Evolutionary conservation across 2,113 vertebrate genomes (phyloP).

Genomic region (Cyprinodon tularosa): DNA sequence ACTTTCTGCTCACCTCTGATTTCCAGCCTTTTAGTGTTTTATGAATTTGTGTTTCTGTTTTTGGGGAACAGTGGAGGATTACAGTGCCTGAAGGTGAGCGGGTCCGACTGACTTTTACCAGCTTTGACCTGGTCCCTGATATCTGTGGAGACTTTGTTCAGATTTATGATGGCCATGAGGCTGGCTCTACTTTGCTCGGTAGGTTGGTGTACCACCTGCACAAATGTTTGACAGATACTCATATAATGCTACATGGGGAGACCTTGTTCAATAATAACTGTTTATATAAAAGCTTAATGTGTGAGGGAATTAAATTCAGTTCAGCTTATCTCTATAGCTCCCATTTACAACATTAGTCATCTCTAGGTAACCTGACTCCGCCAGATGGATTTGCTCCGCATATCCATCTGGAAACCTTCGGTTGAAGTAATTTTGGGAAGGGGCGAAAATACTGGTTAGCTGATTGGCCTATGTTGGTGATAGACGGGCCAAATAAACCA

Average conservation of each 20-base stretch:
- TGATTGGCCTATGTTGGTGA: too few species aligned
- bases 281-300: conserved; percentile 18
- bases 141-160: conserved; percentile 78
- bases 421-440: too few species aligned
- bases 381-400: too few species aligned
- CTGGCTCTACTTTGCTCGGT: conserved; percentile 63
- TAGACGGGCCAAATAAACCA: too few species aligned
- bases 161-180: conserved; percentile 70
- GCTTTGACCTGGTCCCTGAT: conserved; percentile 77
- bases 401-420: too few species aligned
- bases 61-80: conserved; percentile 60
- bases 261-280: not conserved
- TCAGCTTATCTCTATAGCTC: too few species aligned
- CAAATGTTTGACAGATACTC: not conserved
- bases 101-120: conserved; percentile 73
- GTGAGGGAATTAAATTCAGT: too few species aligned
- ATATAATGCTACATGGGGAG: not conserved
- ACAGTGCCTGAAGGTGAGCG: conserved; percentile 67
- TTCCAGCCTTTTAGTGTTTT: not conserved
- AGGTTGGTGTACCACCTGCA: conserved; percentile 7
- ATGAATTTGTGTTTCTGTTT: not conserved
- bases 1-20: not conserved
- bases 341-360: too few species aligned
- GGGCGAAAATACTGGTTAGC: too few species aligned
- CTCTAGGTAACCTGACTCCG: too few species aligned